Evolutionary conservation across 2,888 invertebrate species (phyloP), one percentile per base, ranked within the genome.

Genomic region (Coenonympha glycerion): DNA sequence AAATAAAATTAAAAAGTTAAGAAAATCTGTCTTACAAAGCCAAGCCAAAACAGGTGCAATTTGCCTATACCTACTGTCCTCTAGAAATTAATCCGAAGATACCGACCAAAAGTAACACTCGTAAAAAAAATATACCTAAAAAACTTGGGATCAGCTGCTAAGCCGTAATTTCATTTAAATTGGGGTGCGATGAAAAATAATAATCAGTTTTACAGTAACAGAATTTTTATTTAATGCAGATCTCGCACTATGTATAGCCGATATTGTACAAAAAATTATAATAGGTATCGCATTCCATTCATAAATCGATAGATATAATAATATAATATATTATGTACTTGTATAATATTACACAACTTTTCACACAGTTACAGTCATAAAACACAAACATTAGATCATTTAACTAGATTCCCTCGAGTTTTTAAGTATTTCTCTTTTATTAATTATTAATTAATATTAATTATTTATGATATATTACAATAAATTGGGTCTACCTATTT

Each of bases 191-290:
- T 13, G 60, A 60, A 64, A 69, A 73, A 76, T 68, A 75, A 73
- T 71, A 75, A 57, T 62, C 64, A 57, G 49, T 45, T 55, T 61
- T 86, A 84, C 81, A 81, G 86, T 87, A 87, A 87, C 87, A 87
- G 87, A 87, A 84, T 85, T 87, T 86, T 87, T 86, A 86, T 86
- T 86, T 78, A 79, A 87, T 87, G 86, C 83, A 83, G 78, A 79
- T 85, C 68, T 83, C 70, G 82, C 78, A 82, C 80, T 84, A 72
- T n/a, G n/a, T n/a, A n/a, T 81, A 84, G 86, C 84, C 78, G 81
- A 84, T 84, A 84, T 84, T 85, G 84, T 87, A 87, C 86, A 87
- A 86, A 87, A 73, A 85, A 84, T 81, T 73, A 83, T 78, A 79
- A 79, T 84, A n/a, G n/a, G n/a, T n/a, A 82, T 81, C 78, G 79